Base-by-base conservation (phyloP, 2,797 vertebrate genomes). In the Bovichtus variegatus region DNA sequence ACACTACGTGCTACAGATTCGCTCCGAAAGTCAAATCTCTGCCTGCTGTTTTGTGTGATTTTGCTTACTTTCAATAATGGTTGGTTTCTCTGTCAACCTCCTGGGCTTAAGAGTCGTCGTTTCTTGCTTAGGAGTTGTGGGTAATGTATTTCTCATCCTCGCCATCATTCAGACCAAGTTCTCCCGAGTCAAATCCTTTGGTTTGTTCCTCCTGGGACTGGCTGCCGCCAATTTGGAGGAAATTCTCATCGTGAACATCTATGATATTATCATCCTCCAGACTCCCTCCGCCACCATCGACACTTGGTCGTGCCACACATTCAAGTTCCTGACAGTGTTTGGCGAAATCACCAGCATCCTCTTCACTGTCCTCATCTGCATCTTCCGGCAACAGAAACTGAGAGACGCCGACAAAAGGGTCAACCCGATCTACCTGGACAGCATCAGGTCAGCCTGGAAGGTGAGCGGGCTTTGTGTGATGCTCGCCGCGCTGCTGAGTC, bases 361-460 rank as follows among this genome's bases (percentile, higher is more conserved):
- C 65, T 95, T 95, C 85, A 95, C 95, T 0, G 89, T 95, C 12
- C 84, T 96, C 63, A 96, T 96, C 74, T 89, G 92, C 72, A 44
- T 94, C 65, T 96, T 86, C 78, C 94, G 94, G 47, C 95, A 94
- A 77, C 94, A 94, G 88, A 96, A 96, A 88, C 80, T 96, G 23
- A 88, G 85, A 38, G 89, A 94, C 0, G 85, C 80, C 3, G 21
- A 62, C 11, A 86, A 60, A 6, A 85, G 89, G n/a, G 89, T 51
- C 59, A 92, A 85, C 47, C 87, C 90, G 0, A 86, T 93, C 51
- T 77, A 75, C 62, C 80, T 95, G 88, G 95, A 96, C 83, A 82
- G 70, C 73, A 19, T 83, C 18, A 44, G 78, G 13, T 67, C 69
- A 0, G 94, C 93, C 1, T 44, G 80, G 71, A 60, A 49, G 27